Conservation (phyloP, 1,140 invertebrate species). For the Drosophila virilis region DNA sequence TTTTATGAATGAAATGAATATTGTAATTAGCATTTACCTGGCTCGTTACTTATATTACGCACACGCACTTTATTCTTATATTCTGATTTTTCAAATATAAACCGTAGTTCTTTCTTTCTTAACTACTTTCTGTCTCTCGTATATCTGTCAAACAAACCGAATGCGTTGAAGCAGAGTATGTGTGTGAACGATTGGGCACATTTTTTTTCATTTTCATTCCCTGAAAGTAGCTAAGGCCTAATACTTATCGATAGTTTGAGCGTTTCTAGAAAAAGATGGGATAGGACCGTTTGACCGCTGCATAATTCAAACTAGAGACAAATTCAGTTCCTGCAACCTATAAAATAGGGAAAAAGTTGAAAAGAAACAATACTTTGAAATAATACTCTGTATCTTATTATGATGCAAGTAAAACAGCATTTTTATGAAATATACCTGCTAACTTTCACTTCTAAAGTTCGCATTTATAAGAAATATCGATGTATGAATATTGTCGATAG, state of each 20-base stretch:
- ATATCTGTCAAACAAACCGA: slow-evolving; percentile 48
- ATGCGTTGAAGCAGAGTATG: slow-evolving; percentile 33
- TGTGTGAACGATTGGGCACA: slow-evolving; percentile 41
- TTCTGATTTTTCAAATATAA: slow-evolving; percentile 38
- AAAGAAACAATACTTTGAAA: no score
- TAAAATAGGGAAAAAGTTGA: neutral
- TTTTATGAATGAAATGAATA: slow-evolving; percentile 49
- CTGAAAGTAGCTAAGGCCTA: slow-evolving; percentile 5
- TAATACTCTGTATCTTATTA: neutral
- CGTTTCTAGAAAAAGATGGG: neutral
- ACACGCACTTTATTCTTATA: slow-evolving; percentile 48
- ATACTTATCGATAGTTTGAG: slow-evolving; percentile 29
- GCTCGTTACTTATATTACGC: slow-evolving; percentile 32
- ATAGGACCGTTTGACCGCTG: neutral
- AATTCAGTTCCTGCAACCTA: neutral
- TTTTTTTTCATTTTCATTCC: slow-evolving; percentile 30
- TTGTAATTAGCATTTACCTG: slow-evolving; percentile 47
- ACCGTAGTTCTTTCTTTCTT: slow-evolving; percentile 37
- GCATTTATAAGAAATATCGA: neutral
- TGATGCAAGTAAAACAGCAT: neutral
- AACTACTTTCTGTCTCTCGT: slow-evolving; percentile 42
- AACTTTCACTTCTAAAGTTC: neutral
- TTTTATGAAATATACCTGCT: neutral
- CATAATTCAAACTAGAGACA: neutral
- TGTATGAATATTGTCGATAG: neutral